Evolutionary conservation across 2,797 vertebrate genomes (phyloP), one percentile per base, ranked within the genome.

Genomic region (Coreius guichenoti): DNA sequence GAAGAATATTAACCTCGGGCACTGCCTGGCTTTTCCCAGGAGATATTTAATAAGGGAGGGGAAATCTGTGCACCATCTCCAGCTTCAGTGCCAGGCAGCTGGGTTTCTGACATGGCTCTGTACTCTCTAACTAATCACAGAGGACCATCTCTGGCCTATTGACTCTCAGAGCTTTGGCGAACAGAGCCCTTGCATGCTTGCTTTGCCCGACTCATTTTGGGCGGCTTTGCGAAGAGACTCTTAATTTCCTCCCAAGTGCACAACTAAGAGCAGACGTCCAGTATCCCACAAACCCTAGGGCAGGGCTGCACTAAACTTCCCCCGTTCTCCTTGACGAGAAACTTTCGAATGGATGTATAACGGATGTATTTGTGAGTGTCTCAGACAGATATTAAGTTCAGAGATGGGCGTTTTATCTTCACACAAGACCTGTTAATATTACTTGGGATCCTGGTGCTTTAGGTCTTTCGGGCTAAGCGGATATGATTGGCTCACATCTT

Each of bases 211-310:
- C 89, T 95, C 94, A 95, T 95, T 95, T 94, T 87, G 90, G 92
- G 82, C 72, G 92, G 92, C 93, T 95, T 95, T 94, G 93, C 90
- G 88, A 91, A 93, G 93, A 95, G 93, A 95, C 92, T 92, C 92
- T 93, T 96, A 92, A 96, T 96, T 96, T 95, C 95, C 95, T 94
- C 90, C 84, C 75, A 83, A 79, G 69, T 85, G 51, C 88, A 88
- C 89, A 89, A 83, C 90, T 83, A 87, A 90, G 85, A 86, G 88
- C 91, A 93, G 92, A 94, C 92, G 88, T 94, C 91, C 89, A 92
- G 92, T 89, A 90, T 93, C 92, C 88, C 87, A 88, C 92, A 94
- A 94, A 82, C 93, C 92, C 88, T 70, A 26, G 86, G 85, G 87
- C 90, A 89, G 91, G 87, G 87, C 91, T 88, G 43, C 82, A 29